phyloP scores from a whole-genome alignment of 2,113 vertebrate species.

The Hepsetus odoe region DNA sequence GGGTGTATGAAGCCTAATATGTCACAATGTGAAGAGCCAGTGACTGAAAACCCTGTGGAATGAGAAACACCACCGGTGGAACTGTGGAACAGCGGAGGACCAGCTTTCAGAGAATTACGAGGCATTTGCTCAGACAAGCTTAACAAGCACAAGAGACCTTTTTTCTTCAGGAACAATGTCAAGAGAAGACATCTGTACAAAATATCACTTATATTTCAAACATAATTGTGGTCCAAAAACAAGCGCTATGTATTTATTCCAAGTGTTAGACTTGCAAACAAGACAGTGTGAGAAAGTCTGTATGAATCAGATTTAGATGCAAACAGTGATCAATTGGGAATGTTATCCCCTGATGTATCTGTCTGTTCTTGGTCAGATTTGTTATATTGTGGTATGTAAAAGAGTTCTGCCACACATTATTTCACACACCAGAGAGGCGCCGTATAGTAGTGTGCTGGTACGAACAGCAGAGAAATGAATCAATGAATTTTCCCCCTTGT shows the following conservation, averaged over 20 bases:
- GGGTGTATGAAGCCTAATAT: slow-evolving; percentile 78
- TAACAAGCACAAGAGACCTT: slow-evolving; percentile 60
- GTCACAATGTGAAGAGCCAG: not conserved
- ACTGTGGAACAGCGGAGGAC: slow-evolving; percentile 46
- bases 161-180: slow-evolving; percentile 54
- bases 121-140: slow-evolving; percentile 36
- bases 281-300: slow-evolving; percentile 32
- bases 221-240: slow-evolving; percentile 49
- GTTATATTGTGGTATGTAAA: slow-evolving; percentile 41
- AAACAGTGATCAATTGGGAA: slow-evolving; percentile 32
- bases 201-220: slow-evolving; percentile 50
- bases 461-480: slow-evolving; percentile 34
- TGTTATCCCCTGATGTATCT: slow-evolving; percentile 31
- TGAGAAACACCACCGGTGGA: slow-evolving; percentile 43
- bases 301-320: slow-evolving; percentile 48
- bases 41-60: slow-evolving; percentile 31
- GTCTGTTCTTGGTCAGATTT: slow-evolving; percentile 45
- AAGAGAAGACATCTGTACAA: slow-evolving; percentile 15
- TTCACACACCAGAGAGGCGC: slow-evolving; percentile 34
- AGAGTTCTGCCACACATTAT: slow-evolving; percentile 40
- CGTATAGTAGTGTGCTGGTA: slow-evolving; percentile 41
- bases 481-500: not conserved
- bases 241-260: slow-evolving; percentile 43
- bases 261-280: slow-evolving; percentile 36
- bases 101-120: slow-evolving; percentile 38